phyloP scores from a whole-genome alignment of 2,797 vertebrate genomes.

The Brachyalestes nurse region DNA sequence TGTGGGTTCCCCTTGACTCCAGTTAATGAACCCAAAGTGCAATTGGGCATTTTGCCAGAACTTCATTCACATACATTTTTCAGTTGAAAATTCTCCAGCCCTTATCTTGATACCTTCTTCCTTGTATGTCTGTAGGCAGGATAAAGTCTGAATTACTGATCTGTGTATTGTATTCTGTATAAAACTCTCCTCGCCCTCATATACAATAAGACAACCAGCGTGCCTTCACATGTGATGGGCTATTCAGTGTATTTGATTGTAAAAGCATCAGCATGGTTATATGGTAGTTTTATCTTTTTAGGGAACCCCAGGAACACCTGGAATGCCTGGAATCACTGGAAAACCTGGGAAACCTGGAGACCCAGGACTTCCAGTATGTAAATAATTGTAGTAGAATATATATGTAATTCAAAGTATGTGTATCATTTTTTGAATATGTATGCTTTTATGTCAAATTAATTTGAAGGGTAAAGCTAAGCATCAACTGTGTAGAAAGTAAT shows the following conservation, averaged over 20 bases:
- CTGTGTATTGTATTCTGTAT: neutral
- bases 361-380: slow-evolving; percentile 87
- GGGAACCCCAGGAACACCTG: slow-evolving; percentile 93
- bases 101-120: slow-evolving; percentile 17
- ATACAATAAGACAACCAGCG: neutral
- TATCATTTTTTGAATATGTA: no score
- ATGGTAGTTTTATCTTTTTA: slow-evolving; percentile 59
- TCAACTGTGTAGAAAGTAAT: neutral
- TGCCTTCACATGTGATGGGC: neutral
- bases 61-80: slow-evolving; percentile 57
- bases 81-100: slow-evolving; percentile 59
- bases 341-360: slow-evolving; percentile 93
- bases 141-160: slow-evolving; percentile 2
- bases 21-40: slow-evolving; percentile 66
- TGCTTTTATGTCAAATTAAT: no score
- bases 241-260: slow-evolving; percentile 34
- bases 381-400: neutral
- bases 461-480: neutral
- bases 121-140: slow-evolving; percentile 61
- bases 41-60: slow-evolving; percentile 62
- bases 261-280: slow-evolving; percentile 48
- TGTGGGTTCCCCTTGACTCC: slow-evolving; percentile 67
- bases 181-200: neutral
- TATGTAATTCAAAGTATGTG: neutral
- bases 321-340: slow-evolving; percentile 90